These are phyloP conservation scores for Sylvicola fuscatus DNA, from an alignment of 2,888 invertebrate species.

Conservation along the genomic window DNA sequence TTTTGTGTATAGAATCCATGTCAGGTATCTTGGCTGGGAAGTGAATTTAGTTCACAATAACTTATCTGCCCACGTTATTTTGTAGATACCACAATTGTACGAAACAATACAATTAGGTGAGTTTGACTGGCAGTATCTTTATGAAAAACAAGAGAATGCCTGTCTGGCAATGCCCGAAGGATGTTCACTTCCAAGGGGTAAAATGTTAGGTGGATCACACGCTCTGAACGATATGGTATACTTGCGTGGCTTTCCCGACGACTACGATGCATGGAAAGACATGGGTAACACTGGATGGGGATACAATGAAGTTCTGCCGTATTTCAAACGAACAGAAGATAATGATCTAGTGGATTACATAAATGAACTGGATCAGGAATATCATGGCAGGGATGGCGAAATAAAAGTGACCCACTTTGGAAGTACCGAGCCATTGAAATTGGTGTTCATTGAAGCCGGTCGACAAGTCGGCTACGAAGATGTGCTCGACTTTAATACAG, in stretches of 20 bases:
- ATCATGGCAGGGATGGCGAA: constrained; percentile 2
- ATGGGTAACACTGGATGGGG: constrained; percentile 67
- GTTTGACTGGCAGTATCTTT: constrained; percentile 14
- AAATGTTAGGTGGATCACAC: constrained; percentile 38
- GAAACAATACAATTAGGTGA: no score
- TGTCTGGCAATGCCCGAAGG: constrained; percentile 12
- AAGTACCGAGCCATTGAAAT: constrained; percentile 22
- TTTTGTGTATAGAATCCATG: no score
- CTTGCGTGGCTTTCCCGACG: constrained; percentile 51
- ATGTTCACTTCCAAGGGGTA: constrained; percentile 38
- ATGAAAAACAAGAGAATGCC: constrained; percentile 12
- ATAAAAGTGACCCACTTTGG: neutral
- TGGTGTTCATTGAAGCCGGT: constrained; percentile 40
- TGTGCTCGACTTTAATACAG: constrained; percentile 39
- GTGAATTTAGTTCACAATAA: no score
- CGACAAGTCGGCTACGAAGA: constrained; percentile 38
- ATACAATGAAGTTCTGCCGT: constrained; percentile 47
- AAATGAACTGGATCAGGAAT: constrained; percentile 11
- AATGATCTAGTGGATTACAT: constrained; percentile 37
- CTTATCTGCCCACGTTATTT: no score
- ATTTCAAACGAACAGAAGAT: constrained; percentile 61
- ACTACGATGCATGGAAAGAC: constrained; percentile 61
- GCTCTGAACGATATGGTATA: constrained; percentile 40
- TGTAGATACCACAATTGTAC: no score
- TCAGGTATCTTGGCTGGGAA: no score